phyloP scores from a whole-genome alignment of 2,113 vertebrate species.

The Platycercus adscitus region DNA sequence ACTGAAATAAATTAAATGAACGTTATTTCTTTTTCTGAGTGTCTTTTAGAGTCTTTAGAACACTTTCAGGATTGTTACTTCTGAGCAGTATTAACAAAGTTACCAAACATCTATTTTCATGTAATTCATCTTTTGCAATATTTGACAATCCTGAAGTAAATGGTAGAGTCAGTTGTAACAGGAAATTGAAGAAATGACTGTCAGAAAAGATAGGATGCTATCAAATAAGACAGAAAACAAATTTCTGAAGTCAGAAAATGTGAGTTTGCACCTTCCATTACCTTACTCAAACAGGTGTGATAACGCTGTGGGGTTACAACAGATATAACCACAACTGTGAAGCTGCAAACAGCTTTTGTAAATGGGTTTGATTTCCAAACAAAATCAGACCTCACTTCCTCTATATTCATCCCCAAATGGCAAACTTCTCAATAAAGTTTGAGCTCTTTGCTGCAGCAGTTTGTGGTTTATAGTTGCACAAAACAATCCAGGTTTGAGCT shows the following conservation, averaged over 20 bases:
- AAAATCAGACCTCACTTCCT: neutral
- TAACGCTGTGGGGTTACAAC: neutral
- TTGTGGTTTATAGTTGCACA: neutral
- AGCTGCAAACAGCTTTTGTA: neutral
- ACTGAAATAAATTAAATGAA: slow-evolving; percentile 54
- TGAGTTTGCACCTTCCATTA: neutral
- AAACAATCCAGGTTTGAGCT: neutral
- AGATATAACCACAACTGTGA: neutral
- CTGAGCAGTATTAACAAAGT: neutral
- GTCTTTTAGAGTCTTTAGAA: slow-evolving; percentile 24
- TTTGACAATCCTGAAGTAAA: slow-evolving; percentile 14
- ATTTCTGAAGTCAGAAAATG: neutral
- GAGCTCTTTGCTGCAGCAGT: neutral
- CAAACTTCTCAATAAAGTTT: neutral
- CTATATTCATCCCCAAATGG: neutral
- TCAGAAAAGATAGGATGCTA: neutral
- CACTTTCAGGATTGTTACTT: slow-evolving; percentile 18
- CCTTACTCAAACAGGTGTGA: neutral
- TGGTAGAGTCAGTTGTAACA: neutral
- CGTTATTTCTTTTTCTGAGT: slow-evolving; percentile 34
- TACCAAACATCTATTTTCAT: neutral
- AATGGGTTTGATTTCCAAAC: neutral
- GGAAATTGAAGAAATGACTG: neutral
- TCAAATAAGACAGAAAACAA: slow-evolving; percentile 23
- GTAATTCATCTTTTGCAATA: neutral